Percentiles rank a stretch among this genome's conserved stretches.
Conservation (phyloP, 2,888 invertebrate species). For the Endotricha flammealis region DNA sequence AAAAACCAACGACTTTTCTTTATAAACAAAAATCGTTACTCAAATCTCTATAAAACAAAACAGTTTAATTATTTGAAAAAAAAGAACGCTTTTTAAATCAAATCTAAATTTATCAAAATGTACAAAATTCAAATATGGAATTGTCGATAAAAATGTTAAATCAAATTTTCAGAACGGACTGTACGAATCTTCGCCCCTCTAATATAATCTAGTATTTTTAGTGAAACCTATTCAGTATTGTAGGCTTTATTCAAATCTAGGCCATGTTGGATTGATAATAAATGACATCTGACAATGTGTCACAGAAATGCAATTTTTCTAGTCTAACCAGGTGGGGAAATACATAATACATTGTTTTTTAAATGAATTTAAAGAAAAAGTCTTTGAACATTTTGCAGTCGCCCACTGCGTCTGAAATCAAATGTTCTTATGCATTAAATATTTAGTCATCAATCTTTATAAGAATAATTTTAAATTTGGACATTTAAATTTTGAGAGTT, state of each 20-base stretch:
- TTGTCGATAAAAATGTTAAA: constrained; percentile 7
- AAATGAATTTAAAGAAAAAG: constrained; percentile 38
- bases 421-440: not conserved
- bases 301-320: constrained; percentile 66
- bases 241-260: constrained; percentile 62
- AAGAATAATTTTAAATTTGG: too few relatives aligned
- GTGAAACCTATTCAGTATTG: constrained; percentile 33
- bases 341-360: constrained; percentile 63
- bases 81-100: constrained; percentile 7
- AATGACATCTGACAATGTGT: constrained; percentile 67
- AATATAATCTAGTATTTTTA: constrained; percentile 34
- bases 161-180: constrained; percentile 16
- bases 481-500: too few relatives aligned
- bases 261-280: constrained; percentile 42
- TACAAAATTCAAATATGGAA: constrained; percentile 2
- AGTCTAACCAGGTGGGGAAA: constrained; percentile 64
- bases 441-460: not conserved
- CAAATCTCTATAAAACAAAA: too few relatives aligned
- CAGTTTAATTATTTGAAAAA: too few relatives aligned
- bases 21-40: constrained; percentile 15
- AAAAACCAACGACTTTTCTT: constrained; percentile 21
- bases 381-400: constrained; percentile 27
- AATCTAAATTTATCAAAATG: too few relatives aligned
- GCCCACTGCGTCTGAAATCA: constrained; percentile 13
- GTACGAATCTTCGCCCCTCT: constrained; percentile 21